phyloP scores from a whole-genome alignment of 35 echinoderm and acorn worm species.

The Ophioderma brevispina region DNA sequence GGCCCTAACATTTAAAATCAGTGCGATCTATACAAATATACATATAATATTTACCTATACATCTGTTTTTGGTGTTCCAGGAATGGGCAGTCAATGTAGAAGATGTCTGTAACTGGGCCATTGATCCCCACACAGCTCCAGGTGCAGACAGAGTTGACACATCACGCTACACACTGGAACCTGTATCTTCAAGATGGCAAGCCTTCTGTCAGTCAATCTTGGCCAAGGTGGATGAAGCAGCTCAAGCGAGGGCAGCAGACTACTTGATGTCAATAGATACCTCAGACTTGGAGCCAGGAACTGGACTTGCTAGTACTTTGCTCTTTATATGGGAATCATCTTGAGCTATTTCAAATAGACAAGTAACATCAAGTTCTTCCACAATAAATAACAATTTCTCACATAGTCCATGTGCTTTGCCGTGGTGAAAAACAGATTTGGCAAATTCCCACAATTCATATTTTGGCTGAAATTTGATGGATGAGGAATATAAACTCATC shows the following conservation, averaged over 20 bases:
- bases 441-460: too few relatives aligned
- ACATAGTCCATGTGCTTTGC: too few relatives aligned
- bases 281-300: constrained; percentile 59
- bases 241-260: constrained; percentile 34
- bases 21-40: too few relatives aligned
- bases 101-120: constrained; percentile 78
- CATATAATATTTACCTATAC: too few relatives aligned
- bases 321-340: constrained; percentile 74
- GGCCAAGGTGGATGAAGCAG: constrained; percentile 23
- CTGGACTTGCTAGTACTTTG: constrained; percentile 82
- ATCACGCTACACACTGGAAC: constrained; percentile 50
- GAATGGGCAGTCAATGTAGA: constrained; percentile 74
- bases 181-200: constrained; percentile 61
- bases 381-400: too few relatives aligned
- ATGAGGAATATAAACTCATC: too few relatives aligned
- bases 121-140: constrained; percentile 73
- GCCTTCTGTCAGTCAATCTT: constrained; percentile 79
- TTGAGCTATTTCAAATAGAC: too few relatives aligned
- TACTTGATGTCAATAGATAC: constrained; percentile 59
- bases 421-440: too few relatives aligned
- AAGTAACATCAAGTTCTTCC: too few relatives aligned
- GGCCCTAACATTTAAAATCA: too few relatives aligned
- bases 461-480: too few relatives aligned
- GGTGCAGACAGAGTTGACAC: constrained; percentile 58
- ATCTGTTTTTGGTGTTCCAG: constrained; percentile 1